These are phyloP conservation scores for Odontocerum albicorne DNA, from an alignment of 2,888 invertebrate species.

Conservation along the genomic window DNA sequence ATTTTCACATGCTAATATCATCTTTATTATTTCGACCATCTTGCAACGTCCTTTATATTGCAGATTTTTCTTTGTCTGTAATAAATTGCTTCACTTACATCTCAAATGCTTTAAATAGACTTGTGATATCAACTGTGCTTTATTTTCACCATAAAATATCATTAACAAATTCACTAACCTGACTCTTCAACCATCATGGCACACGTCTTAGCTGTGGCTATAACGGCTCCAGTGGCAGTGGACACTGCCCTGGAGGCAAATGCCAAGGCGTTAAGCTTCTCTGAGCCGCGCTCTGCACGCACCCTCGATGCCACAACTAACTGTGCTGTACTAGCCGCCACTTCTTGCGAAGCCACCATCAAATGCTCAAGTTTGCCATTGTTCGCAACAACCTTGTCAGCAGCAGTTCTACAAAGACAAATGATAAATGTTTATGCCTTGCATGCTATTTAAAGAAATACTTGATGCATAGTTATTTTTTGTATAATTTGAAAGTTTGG, in stretches of 20 bases:
- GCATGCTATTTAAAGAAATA: too few relatives aligned
- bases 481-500: too few relatives aligned
- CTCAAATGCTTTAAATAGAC: too few relatives aligned
- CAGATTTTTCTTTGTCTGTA: too few relatives aligned
- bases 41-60: too few relatives aligned
- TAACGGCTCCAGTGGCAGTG: slow-evolving; percentile 87
- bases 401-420: slow-evolving; percentile 68
- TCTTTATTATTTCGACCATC: too few relatives aligned
- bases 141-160: too few relatives aligned
- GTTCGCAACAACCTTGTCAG: slow-evolving; percentile 86
- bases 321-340: slow-evolving; percentile 95
- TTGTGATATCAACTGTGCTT: too few relatives aligned
- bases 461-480: too few relatives aligned
- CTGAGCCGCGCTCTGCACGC: slow-evolving; percentile 85
- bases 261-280: slow-evolving; percentile 77
- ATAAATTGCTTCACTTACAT: too few relatives aligned
- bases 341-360: slow-evolving; percentile 95
- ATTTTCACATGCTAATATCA: too few relatives aligned
- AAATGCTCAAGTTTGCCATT: slow-evolving; percentile 89
- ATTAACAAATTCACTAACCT: slow-evolving; percentile 50
- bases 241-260: slow-evolving; percentile 88
- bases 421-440: too few relatives aligned
- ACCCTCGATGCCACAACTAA: slow-evolving; percentile 96
- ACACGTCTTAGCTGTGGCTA: slow-evolving; percentile 92
- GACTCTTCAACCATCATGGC: slow-evolving; percentile 82